phyloP scores from a whole-genome alignment of 2,797 vertebrate genomes.

The Emys orbicularis region DNA sequence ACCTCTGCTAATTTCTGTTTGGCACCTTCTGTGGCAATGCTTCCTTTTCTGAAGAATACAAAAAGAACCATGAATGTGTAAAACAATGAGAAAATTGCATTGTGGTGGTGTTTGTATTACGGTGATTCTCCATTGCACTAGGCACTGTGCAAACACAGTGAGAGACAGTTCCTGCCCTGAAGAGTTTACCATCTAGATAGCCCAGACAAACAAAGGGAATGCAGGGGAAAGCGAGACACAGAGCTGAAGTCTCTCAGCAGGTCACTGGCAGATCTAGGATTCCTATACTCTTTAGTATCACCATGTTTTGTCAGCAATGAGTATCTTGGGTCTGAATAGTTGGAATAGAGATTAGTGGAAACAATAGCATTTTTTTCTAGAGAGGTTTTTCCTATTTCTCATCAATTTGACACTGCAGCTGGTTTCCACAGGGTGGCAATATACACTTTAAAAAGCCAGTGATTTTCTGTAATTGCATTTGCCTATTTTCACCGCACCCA shows the following conservation, averaged over 20 bases:
- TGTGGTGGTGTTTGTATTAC: neutral
- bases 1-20: neutral
- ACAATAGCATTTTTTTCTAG: neutral
- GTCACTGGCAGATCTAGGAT: neutral
- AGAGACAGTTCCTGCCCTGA: neutral
- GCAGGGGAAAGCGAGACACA: neutral
- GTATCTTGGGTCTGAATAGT: neutral
- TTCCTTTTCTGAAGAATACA: neutral
- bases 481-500: no score
- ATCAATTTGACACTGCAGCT: neutral
- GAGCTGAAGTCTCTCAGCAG: neutral
- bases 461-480: neutral
- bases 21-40: neutral
- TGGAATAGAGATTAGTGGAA: neutral
- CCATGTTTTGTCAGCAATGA: no score
- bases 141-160: neutral
- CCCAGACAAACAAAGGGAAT: neutral
- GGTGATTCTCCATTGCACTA: neutral
- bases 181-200: neutral
- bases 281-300: neutral
- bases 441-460: neutral
- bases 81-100: neutral
- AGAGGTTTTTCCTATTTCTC: neutral
- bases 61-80: neutral
- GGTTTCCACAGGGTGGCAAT: slow-evolving; percentile 66